Percentiles rank a stretch among this genome's conserved stretches.
These are phyloP conservation scores for Laspeyria flexula DNA, from an alignment of 2,888 invertebrate species.

Conservation along the genomic window DNA sequence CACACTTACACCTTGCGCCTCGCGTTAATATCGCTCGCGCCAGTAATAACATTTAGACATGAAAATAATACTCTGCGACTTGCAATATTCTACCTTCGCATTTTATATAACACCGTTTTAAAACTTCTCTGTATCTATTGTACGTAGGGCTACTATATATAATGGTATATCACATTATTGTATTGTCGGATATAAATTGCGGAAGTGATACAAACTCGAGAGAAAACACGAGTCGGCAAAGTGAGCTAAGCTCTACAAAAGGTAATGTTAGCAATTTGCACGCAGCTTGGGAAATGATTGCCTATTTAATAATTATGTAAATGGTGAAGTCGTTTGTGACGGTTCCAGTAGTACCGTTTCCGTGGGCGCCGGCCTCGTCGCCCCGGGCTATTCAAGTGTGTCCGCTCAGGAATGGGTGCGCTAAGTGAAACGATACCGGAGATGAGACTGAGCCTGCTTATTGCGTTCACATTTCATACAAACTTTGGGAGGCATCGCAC, in stretches of 20 bases:
- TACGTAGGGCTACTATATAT: neutral
- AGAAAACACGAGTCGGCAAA: slow-evolving; percentile 16
- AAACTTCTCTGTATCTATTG: neutral
- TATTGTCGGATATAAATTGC: neutral
- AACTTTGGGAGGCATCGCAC: slow-evolving; percentile 41
- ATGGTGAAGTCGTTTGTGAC: slow-evolving; percentile 40
- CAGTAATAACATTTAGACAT: slow-evolving; percentile 22
- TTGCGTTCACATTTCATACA: slow-evolving; percentile 57
- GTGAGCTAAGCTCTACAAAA: slow-evolving; percentile 22
- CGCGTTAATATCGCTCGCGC: slow-evolving; percentile 21
- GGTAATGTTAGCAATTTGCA: slow-evolving; percentile 29
- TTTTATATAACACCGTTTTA: neutral
- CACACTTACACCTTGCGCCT: slow-evolving; percentile 30
- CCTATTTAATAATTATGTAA: slow-evolving; percentile 41
- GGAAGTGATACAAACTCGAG: slow-evolving; percentile 9
- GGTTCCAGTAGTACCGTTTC: slow-evolving; percentile 44
- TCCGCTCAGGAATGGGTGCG: slow-evolving; percentile 62
- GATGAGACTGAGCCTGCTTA: slow-evolving; percentile 61
- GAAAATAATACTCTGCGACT: slow-evolving; percentile 11
- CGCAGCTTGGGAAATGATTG: slow-evolving; percentile 35
- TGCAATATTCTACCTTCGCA: neutral
- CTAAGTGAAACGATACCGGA: slow-evolving; percentile 76
- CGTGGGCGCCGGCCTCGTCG: slow-evolving; percentile 41
- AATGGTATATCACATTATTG: neutral
- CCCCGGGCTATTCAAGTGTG: slow-evolving; percentile 60